Conservation (phyloP, 1,140 invertebrate genomes). For the Bombus waltoni region DNA sequence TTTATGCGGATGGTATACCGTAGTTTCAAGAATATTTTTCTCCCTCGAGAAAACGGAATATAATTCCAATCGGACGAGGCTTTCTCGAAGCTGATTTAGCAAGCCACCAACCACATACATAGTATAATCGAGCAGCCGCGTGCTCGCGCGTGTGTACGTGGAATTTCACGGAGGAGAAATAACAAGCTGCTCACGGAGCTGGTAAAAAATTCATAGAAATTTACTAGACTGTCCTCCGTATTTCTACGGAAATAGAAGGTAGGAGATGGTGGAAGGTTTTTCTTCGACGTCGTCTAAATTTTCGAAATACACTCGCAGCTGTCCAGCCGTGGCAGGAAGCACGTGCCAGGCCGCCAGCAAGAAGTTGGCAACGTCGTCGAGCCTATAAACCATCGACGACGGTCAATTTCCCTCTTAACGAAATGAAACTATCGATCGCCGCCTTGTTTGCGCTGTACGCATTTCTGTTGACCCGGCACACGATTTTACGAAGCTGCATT, state of each 20-base stretch:
- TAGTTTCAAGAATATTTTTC: no score
- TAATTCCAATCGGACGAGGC: no score
- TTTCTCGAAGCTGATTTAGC: no score
- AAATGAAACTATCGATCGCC: constrained; percentile 24
- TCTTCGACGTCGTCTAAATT: not conserved
- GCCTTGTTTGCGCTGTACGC: not conserved
- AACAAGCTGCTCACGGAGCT: not conserved
- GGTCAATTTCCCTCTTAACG: not conserved
- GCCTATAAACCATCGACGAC: not conserved
- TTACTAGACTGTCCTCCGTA: not conserved
- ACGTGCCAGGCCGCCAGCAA: no score
- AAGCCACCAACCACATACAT: no score
- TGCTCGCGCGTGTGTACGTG: no score
- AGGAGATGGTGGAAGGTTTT: no score
- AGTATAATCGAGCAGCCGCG: no score
- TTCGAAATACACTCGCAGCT: not conserved
- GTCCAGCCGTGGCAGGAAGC: no score
- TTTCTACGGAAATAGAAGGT: not conserved
- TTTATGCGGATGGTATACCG: no score
- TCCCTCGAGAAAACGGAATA: no score
- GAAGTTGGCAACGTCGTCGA: not conserved
- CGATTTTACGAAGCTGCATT: not conserved
- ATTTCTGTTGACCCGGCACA: not conserved
- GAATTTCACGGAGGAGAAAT: not conserved
- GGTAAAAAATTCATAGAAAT: not conserved